A percentile compares a stretch with the other conserved stretches of the same genome.
Conservation (phyloP, 2,797 vertebrate genomes). For the Enteromius afrohamiltoni region DNA sequence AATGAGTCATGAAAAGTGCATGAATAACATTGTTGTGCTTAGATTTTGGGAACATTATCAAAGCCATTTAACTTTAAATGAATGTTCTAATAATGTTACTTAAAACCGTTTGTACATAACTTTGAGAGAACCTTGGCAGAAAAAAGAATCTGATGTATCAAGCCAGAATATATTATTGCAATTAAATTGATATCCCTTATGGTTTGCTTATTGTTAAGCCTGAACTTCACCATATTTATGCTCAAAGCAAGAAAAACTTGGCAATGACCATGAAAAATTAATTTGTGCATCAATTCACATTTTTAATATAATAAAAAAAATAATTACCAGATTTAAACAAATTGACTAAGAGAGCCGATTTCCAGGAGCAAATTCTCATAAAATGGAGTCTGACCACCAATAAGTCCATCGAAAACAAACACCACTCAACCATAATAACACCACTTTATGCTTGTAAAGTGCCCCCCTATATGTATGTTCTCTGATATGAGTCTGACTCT, state of each 20-base stretch:
- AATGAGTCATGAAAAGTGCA: too few species aligned
- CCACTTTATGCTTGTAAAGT: constrained; percentile 35
- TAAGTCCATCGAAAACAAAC: constrained; percentile 1
- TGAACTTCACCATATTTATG: background rate
- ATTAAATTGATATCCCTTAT: background rate
- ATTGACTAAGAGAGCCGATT: background rate
- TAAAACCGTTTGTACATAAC: background rate
- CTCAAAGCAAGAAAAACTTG: background rate
- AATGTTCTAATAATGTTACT: background rate
- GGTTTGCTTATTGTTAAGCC: background rate
- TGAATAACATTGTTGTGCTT: background rate
- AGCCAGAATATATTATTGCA: background rate
- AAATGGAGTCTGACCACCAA: background rate
- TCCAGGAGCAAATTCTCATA: background rate
- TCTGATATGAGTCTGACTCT: constrained; percentile 18
- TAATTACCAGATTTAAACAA: background rate
- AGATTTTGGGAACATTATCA: background rate
- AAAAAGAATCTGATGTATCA: background rate
- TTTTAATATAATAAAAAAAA: background rate
- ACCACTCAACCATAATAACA: background rate
- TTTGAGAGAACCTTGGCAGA: background rate
- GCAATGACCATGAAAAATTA: background rate
- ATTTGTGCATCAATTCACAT: background rate
- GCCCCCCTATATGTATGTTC: background rate
- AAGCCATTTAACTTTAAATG: background rate